Conservation (phyloP, 1,140 invertebrate species). For the Brachionus rotundiformis region DNA sequence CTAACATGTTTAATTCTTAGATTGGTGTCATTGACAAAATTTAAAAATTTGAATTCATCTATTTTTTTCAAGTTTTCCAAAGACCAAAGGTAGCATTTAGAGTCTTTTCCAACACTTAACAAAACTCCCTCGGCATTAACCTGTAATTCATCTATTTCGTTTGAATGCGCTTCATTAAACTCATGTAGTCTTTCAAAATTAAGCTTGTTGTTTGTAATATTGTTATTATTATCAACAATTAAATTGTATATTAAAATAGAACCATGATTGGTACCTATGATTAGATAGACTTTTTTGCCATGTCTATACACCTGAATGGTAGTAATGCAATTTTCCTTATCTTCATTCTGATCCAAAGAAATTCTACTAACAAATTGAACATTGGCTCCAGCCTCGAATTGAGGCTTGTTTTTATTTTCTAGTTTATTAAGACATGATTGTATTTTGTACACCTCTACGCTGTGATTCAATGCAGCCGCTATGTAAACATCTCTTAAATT, state of each 20-base stretch:
- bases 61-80: conserved; percentile 22
- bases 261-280: background rate
- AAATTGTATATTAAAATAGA: conserved; percentile 7
- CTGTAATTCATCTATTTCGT: conserved; percentile 36
- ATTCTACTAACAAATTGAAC: background rate
- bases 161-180: background rate
- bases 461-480: conserved; percentile 21
- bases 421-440: background rate
- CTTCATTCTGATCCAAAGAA: background rate
- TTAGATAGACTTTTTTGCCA: background rate
- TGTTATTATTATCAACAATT: conserved; percentile 29
- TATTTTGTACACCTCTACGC: conserved; percentile 24
- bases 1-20: background rate
- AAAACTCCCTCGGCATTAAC: conserved; percentile 3
- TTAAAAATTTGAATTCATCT: conserved; percentile 11
- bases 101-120: conserved; percentile 26
- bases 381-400: conserved; percentile 3
- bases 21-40: conserved; percentile 10
- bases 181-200: conserved; percentile 31
- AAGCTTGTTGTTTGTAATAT: conserved; percentile 7
- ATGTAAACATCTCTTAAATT: conserved; percentile 19
- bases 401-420: background rate
- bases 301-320: conserved; percentile 7
- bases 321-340: background rate
- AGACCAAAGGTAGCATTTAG: conserved; percentile 18